Percentiles rank a stretch among this genome's conserved stretches.
These are phyloP conservation scores for Tamias sibiricus DNA, from an alignment of 2,113 vertebrate genomes.

Conservation along the genomic window DNA sequence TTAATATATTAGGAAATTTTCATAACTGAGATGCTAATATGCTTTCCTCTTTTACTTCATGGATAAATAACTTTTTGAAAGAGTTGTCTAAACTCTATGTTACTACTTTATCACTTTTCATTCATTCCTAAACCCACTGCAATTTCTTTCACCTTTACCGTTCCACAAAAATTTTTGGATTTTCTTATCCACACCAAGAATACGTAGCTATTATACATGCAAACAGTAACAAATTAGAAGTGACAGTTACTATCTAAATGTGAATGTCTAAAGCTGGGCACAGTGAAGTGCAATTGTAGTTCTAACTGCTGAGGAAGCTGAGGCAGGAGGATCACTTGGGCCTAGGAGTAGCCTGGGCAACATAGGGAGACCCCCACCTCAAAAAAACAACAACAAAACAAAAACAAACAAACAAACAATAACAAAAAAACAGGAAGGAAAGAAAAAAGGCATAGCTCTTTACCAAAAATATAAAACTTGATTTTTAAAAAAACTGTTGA, in stretches of 20 bases:
- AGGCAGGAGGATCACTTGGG: neutral
- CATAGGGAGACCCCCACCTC: neutral
- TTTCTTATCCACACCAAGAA: neutral
- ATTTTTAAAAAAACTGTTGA: neutral
- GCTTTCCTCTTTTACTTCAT: neutral
- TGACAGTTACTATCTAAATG: neutral
- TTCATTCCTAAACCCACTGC: neutral
- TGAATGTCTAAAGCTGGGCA: neutral
- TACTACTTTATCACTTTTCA: neutral
- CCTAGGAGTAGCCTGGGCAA: neutral
- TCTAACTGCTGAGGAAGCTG: neutral
- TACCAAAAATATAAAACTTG: constrained; percentile 5
- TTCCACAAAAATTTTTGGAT: neutral
- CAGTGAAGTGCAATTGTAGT: neutral
- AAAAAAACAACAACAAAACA: neutral
- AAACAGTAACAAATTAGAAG: constrained; percentile 21
- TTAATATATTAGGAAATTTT: neutral
- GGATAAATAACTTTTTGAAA: neutral
- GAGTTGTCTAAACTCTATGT: neutral
- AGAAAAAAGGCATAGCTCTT: neutral
- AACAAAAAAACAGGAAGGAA: too few species aligned
- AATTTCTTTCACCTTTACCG: neutral
- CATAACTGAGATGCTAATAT: neutral
- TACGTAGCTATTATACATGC: neutral
- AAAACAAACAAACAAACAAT: too few species aligned